A percentile compares a stretch with the other conserved stretches of the same genome.
Conservation (phyloP, 2,888 invertebrate species). For the Cheilosia grossa region DNA sequence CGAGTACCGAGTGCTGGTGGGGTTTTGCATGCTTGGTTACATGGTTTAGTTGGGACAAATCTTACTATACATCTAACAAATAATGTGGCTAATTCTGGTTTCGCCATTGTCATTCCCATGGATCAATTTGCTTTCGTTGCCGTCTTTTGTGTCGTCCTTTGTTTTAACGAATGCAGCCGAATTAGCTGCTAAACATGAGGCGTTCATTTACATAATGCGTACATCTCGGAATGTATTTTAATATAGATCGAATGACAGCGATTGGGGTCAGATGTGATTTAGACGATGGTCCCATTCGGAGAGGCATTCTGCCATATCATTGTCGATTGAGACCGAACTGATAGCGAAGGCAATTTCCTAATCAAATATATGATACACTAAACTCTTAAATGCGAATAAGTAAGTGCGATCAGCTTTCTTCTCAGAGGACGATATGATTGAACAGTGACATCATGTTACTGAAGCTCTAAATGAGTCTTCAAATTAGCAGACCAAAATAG, state of each 20-base stretch:
- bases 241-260: constrained; percentile 54
- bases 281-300: background rate
- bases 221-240: constrained; percentile 52
- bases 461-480: too few relatives aligned
- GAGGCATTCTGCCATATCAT: background rate
- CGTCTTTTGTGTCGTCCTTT: constrained; percentile 9
- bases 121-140: constrained; percentile 40
- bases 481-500: too few relatives aligned
- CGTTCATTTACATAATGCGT: constrained; percentile 60
- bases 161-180: constrained; percentile 42
- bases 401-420: background rate
- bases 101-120: constrained; percentile 5
- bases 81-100: constrained; percentile 45
- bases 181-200: constrained; percentile 24
- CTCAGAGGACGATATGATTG: background rate
- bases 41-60: constrained; percentile 36
- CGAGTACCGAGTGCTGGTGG: background rate
- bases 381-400: background rate
- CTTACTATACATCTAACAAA: constrained; percentile 46
- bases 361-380: too few relatives aligned
- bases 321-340: background rate
- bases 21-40: constrained; percentile 5
- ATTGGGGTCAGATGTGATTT: constrained; percentile 20
- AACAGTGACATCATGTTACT: too few relatives aligned
- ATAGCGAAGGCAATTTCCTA: too few relatives aligned